phyloP scores from a whole-genome alignment of 2,888 invertebrate genomes.

The Xestia ashworthii region DNA sequence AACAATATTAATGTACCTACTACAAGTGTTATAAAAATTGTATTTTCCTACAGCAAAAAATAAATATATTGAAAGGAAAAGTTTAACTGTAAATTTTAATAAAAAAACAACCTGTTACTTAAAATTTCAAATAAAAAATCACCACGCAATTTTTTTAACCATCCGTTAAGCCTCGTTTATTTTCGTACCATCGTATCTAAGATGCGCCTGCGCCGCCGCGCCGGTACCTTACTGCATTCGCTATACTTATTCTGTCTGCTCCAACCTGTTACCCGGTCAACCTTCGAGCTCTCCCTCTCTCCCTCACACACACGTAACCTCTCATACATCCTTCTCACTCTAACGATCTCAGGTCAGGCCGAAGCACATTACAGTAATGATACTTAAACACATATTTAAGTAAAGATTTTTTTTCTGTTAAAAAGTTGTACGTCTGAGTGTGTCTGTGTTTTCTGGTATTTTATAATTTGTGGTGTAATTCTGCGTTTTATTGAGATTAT shows the following conservation, averaged over 20 bases:
- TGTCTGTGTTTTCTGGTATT: conserved; percentile 69
- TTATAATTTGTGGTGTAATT: conserved; percentile 67
- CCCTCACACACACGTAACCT: conserved; percentile 67
- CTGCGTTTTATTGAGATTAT: conserved; percentile 58
- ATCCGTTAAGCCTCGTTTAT: conserved; percentile 68
- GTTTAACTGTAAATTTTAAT: background rate
- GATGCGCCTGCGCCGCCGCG: conserved; percentile 77
- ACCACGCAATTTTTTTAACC: conserved; percentile 48
- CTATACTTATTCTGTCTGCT: conserved; percentile 87
- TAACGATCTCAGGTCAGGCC: conserved; percentile 85
- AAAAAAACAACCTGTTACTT: too few relatives aligned
- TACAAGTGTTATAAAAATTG: background rate
- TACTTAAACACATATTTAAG: conserved; percentile 90
- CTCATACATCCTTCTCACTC: conserved; percentile 74
- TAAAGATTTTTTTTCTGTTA: conserved; percentile 86
- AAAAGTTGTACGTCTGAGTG: conserved; percentile 82
- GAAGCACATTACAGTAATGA: conserved; percentile 88
- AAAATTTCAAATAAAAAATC: background rate
- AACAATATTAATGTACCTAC: background rate
- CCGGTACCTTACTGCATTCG: conserved; percentile 86
- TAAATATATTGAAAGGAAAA: background rate
- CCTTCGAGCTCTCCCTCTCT: conserved; percentile 78
- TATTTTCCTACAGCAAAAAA: too few relatives aligned
- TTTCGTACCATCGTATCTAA: conserved; percentile 74
- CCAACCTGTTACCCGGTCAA: conserved; percentile 90